Evolutionary conservation across 2,113 vertebrate species (phyloP), one percentile per base, ranked within the genome.

Genomic region (Eonycteris spelaea): DNA sequence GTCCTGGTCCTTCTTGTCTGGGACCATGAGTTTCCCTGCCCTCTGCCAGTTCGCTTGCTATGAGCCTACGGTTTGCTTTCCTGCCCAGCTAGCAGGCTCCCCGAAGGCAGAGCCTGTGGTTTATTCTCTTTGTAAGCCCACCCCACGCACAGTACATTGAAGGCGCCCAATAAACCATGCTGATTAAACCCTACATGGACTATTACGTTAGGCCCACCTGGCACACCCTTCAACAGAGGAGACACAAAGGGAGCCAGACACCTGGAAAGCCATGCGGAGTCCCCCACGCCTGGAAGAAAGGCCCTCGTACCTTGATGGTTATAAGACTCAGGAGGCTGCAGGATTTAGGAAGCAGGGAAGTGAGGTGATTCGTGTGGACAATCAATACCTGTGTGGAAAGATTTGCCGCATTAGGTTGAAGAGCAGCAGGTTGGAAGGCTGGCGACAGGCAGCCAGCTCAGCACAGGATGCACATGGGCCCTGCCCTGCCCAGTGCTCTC

Each of bases 341-440:
- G 91, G 99, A 99, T 98, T 99, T 99, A 73, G 99, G 99, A 87
- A 99, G 94, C 88, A 99, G 96, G 59, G 98, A 98, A 35, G 97
- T 99, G 96, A 99, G 98, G 67, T 98, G 98, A 95, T 99, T 99
- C 1, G 98, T 99, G 77, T 99, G 99, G 83, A 99, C 98, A 92
- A 99, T 99, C 95, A 99, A 97, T 73, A 99, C 99, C 99, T 99
- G 88, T 78, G 40, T 96, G 83, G 94, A 79, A 94, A 92, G 78
- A 8, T 0, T 2, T 24, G 83, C 7, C 8, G 48, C 3, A 16
- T 0, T 15, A 80, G 53, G 59, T 48, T 24, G 51, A 51, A 51
- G 51, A 40, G 28, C 9, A 13, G 35, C 71, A 71, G 21, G 16
- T 22, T 57, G 77, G 30, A 11, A 9, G 57, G 70, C n/a, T 24